These are phyloP conservation scores for Sciaenops ocellatus DNA, from an alignment of 2,797 vertebrate genomes.

Conservation along the genomic window DNA sequence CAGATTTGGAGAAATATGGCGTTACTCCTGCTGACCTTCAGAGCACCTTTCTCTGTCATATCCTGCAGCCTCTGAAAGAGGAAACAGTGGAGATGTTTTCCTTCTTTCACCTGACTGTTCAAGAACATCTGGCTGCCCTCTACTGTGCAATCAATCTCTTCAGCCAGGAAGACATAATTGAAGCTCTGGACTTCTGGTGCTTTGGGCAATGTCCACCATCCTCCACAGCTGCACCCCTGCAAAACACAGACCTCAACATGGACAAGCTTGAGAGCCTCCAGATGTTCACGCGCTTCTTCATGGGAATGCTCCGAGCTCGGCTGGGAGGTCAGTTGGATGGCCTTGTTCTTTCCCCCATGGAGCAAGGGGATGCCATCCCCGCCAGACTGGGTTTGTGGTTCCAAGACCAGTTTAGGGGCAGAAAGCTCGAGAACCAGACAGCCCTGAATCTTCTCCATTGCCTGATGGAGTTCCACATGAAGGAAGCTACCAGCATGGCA, in stretches of 20 bases:
- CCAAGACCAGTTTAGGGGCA: slow-evolving; percentile 67
- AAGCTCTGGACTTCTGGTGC: slow-evolving; percentile 81
- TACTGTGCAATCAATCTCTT: slow-evolving; percentile 71
- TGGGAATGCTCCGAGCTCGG: slow-evolving; percentile 75
- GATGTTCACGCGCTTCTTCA: slow-evolving; percentile 85
- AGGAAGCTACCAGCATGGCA: slow-evolving; percentile 64
- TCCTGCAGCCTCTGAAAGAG: slow-evolving; percentile 74
- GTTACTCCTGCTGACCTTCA: slow-evolving; percentile 69
- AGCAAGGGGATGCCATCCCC: slow-evolving; percentile 37
- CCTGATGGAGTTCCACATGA: slow-evolving; percentile 78
- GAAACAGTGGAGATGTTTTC: slow-evolving; percentile 77
- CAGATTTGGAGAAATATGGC: slow-evolving; percentile 68
- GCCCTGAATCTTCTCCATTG: slow-evolving; percentile 83
- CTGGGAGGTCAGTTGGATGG: slow-evolving; percentile 73
- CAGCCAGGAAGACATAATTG: slow-evolving; percentile 66
- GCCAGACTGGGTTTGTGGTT: slow-evolving; percentile 76
- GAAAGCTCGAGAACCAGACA: slow-evolving; percentile 64
- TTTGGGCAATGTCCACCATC: slow-evolving; percentile 65
- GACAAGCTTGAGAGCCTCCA: slow-evolving; percentile 75
- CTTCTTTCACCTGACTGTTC: slow-evolving; percentile 84
- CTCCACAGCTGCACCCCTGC: slow-evolving; percentile 51
- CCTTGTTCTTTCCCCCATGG: slow-evolving; percentile 46
- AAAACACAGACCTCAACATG: slow-evolving; percentile 41
- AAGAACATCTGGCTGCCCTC: slow-evolving; percentile 82
- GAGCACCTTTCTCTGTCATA: slow-evolving; percentile 75